Percentiles rank a stretch among this genome's conserved stretches.
These are phyloP conservation scores for Orchestia grillus DNA, from an alignment of 1,140 invertebrate genomes.

Conservation along the genomic window DNA sequence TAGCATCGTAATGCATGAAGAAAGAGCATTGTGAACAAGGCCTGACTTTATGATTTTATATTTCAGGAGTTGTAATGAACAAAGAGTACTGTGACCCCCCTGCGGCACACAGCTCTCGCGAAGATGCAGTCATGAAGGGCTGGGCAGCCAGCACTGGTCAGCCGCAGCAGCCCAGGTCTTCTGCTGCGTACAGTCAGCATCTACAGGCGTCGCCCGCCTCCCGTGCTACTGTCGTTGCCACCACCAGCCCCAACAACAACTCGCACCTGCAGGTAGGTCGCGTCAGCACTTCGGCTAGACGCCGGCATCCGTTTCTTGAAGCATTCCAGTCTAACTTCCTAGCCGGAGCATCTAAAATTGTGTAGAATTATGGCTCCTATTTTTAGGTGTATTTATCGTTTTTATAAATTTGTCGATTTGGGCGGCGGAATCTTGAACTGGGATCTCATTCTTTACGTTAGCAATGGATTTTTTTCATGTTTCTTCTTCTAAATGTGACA, in stretches of 20 bases:
- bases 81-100: conserved; percentile 78
- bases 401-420: too few relatives aligned
- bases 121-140: conserved; percentile 59
- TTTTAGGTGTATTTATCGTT: too few relatives aligned
- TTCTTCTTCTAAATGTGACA: too few relatives aligned
- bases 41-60: background rate
- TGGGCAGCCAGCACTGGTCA: conserved; percentile 59
- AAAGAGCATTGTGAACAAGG: too few relatives aligned
- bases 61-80: conserved; percentile 42
- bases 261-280: background rate
- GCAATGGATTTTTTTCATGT: too few relatives aligned
- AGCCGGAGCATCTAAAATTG: too few relatives aligned
- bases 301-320: too few relatives aligned
- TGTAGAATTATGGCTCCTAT: too few relatives aligned
- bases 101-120: conserved; percentile 76
- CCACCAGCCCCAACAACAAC: conserved; percentile 45
- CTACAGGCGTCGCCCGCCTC: conserved; percentile 3
- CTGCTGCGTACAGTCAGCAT: conserved; percentile 21
- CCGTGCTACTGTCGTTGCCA: background rate
- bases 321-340: too few relatives aligned
- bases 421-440: too few relatives aligned
- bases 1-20: too few relatives aligned
- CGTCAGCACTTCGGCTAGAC: background rate
- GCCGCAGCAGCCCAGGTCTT: background rate
- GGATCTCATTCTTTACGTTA: too few relatives aligned